Evolutionary conservation across 2,113 vertebrate genomes (phyloP).

Genomic region (Nycticebus coucang): DNA sequence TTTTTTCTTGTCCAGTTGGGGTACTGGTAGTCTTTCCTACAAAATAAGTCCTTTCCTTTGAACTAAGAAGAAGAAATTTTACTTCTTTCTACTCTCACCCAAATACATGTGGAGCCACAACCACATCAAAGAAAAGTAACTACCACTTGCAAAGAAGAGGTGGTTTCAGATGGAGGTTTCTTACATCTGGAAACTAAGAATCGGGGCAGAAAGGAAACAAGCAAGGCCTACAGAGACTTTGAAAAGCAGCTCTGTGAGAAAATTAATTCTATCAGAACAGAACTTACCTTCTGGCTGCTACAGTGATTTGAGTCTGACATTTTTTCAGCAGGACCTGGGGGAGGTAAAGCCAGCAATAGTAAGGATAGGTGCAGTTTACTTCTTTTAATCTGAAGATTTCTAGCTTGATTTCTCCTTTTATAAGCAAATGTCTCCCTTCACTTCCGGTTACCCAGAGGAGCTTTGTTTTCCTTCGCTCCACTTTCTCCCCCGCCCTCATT

Average conservation of each 20-base stretch:
- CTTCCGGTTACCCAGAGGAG: constrained; percentile 62
- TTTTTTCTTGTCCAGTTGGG: not conserved
- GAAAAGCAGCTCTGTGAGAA: not conserved
- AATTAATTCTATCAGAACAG: not conserved
- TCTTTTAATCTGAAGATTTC: not conserved
- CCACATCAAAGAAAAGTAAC: not conserved
- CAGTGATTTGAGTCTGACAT: constrained; percentile 11
- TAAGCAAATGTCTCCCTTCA: constrained; percentile 70
- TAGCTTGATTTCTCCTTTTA: constrained; percentile 62
- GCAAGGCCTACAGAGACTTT: not conserved
- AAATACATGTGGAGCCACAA: not conserved
- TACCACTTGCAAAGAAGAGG: not conserved
- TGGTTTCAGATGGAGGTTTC: not conserved
- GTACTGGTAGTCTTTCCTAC: not conserved
- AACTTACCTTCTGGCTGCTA: constrained; percentile 26
- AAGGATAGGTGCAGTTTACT: not conserved
- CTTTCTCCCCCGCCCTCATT: not conserved
- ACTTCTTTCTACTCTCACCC: not conserved
- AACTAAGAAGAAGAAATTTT: not conserved
- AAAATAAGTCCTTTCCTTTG: not conserved
- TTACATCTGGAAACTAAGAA: not conserved
- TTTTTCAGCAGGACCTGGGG: not conserved
- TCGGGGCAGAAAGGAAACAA: not conserved
- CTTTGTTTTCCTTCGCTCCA: constrained; percentile 19
- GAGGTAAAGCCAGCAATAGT: fast-evolving